Evolutionary conservation across 2,888 invertebrate species (phyloP).

Genomic region (Formica aserva): DNA sequence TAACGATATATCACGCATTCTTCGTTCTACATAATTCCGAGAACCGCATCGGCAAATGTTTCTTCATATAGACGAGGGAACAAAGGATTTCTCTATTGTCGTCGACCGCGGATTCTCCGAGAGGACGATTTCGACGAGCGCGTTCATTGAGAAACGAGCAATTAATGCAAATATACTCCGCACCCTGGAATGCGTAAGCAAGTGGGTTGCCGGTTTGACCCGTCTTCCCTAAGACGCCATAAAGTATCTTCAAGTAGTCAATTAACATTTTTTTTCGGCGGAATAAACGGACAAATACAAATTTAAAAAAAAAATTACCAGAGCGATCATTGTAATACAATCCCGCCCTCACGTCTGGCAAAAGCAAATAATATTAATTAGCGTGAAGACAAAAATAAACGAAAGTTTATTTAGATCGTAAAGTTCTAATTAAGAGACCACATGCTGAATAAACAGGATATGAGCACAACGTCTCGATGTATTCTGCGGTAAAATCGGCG

Average conservation of each 20-base stretch:
- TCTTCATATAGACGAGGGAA: not conserved
- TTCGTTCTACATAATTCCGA: conserved; percentile 29
- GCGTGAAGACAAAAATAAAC: not conserved
- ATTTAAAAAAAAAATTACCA: conserved; percentile 7
- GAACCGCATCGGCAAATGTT: conserved; percentile 20
- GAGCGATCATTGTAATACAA: not conserved
- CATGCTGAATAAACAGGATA: not conserved
- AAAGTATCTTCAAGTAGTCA: not conserved
- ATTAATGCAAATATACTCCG: conserved; percentile 63
- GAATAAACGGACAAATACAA: conserved; percentile 18
- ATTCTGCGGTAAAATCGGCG: not conserved
- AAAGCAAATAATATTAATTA: not conserved
- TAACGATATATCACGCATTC: conserved; percentile 12
- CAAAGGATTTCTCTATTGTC: conserved; percentile 24
- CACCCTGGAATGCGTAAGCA: conserved; percentile 49
- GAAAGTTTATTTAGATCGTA: conserved; percentile 16
- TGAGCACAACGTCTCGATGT: not conserved
- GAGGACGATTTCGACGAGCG: conserved; percentile 17
- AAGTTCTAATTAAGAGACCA: not conserved
- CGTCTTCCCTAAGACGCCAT: conserved; percentile 30
- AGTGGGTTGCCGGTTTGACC: conserved; percentile 62
- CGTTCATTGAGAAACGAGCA: conserved; percentile 50
- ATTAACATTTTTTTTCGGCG: not conserved
- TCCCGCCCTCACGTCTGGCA: not conserved
- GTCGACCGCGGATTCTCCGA: conserved; percentile 11